These are phyloP conservation scores for Theodoxus fluviatilis DNA, from an alignment of 2,888 invertebrate species.

Conservation along the genomic window DNA sequence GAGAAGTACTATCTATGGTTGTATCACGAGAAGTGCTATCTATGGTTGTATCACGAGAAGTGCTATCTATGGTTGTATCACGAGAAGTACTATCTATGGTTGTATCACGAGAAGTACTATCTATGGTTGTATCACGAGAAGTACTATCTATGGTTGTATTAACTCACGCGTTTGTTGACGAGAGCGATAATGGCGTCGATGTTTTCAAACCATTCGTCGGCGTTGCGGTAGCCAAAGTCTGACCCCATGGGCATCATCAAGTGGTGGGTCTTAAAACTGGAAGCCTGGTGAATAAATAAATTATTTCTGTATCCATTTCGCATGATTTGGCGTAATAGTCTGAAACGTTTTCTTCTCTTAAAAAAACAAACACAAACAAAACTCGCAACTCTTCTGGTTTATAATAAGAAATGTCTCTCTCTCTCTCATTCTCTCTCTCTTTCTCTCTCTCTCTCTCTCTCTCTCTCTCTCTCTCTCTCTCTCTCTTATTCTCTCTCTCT, in stretches of 20 bases:
- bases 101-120: no score
- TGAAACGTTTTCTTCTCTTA: background rate
- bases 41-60: background rate
- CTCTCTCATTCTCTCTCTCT: slow-evolving; percentile 16
- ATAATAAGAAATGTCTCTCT: slow-evolving; percentile 1
- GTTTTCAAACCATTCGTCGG: slow-evolving; percentile 81
- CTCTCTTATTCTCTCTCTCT: background rate
- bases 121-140: background rate
- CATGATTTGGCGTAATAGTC: no score
- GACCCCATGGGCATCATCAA: slow-evolving; percentile 87
- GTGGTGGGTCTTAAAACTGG: slow-evolving; percentile 72
- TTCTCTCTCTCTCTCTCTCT: slow-evolving; percentile 9
- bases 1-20: no score
- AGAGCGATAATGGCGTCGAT: slow-evolving; percentile 86
- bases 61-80: background rate
- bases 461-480: slow-evolving; percentile 1
- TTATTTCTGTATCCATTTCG: no score
- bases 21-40: background rate
- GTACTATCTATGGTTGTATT: background rate
- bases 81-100: no score
- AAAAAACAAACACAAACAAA: background rate
- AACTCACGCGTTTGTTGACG: slow-evolving; percentile 68
- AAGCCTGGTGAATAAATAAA: no score
- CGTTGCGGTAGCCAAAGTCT: slow-evolving; percentile 87
- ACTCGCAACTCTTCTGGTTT: background rate